Evolutionary conservation across 2,113 vertebrate genomes (phyloP), one percentile per base, ranked within the genome.

Genomic region (Cheirogaleus medius): DNA sequence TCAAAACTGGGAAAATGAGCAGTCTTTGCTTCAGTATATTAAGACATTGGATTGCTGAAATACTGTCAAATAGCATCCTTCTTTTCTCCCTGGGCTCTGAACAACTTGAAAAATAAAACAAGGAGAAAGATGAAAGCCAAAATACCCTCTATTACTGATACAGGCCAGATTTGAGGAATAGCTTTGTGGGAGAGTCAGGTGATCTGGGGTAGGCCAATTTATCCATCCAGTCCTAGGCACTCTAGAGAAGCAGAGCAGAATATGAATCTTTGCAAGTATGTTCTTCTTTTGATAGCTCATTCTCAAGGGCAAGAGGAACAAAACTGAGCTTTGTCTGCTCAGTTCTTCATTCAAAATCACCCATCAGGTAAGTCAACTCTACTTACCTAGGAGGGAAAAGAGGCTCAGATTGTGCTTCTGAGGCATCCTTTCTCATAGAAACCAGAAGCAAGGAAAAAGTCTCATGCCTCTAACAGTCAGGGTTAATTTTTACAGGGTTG

Each of bases 1-100:
- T 95, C 34, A 96, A 94, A 94, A 78, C 81, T 90, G 47, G 80
- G 25, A 54, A 96, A 94, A 96, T 83, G 18, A 86, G 68, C 83
- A 91, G 5, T 89, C 34, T 90, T 74, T 8, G 52, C 42, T 77
- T 52, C 17, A 82, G 0, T 90, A n/a, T 94, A 42, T 94, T 92
- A 90, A 97, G 76, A 94, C 83, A 60, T 34, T 96, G 69, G 13
- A 27, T 87, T 87, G 37, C n/a, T 17, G 23, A 85, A 96, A 29
- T 85, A 66, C 39, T 93, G 2, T 73, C 10, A 76, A 6, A 68
- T 92, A 39, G 6, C 3, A 42, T 32, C 20, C 29, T 78, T 71
- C 11, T 66, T 74, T 96, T 83, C 80, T 92, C 25, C 25, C 20
- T 93, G 42, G 47, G 32, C 49, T 88, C 60, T 83, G 23, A 97